Evolutionary conservation across 2,888 invertebrate genomes (phyloP).

Genomic region (Ophion ventricosus): DNA sequence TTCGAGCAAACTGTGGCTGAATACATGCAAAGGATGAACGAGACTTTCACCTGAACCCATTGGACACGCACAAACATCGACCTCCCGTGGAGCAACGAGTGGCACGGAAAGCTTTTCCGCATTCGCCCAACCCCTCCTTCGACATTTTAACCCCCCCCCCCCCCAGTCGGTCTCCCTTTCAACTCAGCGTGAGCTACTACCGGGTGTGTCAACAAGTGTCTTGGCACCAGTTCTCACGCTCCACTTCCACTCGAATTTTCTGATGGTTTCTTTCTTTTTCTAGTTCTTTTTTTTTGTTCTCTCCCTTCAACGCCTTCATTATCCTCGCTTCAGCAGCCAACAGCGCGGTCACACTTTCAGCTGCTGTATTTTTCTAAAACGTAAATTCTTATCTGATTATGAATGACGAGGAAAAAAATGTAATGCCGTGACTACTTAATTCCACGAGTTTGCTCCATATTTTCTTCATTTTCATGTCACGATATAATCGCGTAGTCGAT

Average conservation of each 20-base stretch:
- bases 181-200: constrained; percentile 49
- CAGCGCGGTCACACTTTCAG: neutral
- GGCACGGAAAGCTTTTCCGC: constrained; percentile 56
- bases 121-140: neutral
- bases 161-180: constrained; percentile 37
- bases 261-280: constrained; percentile 19
- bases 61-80: constrained; percentile 63
- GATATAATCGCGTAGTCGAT: constrained; percentile 18
- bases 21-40: constrained; percentile 39
- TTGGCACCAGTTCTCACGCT: constrained; percentile 69
- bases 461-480: constrained; percentile 6
- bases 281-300: constrained; percentile 28
- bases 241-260: constrained; percentile 57
- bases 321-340: constrained; percentile 25
- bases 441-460: constrained; percentile 38
- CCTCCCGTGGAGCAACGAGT: constrained; percentile 46
- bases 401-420: constrained; percentile 13
- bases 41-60: constrained; percentile 31
- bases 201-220: constrained; percentile 75
- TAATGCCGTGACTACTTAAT: constrained; percentile 47
- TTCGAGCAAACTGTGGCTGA: constrained; percentile 12
- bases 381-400: constrained; percentile 14
- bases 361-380: neutral
- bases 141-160: constrained; percentile 3
- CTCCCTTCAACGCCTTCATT: constrained; percentile 29